Evolutionary conservation across 2,113 vertebrate species (phyloP), one percentile per base, ranked within the genome.

Genomic region (Ginglymostoma cirratum): DNA sequence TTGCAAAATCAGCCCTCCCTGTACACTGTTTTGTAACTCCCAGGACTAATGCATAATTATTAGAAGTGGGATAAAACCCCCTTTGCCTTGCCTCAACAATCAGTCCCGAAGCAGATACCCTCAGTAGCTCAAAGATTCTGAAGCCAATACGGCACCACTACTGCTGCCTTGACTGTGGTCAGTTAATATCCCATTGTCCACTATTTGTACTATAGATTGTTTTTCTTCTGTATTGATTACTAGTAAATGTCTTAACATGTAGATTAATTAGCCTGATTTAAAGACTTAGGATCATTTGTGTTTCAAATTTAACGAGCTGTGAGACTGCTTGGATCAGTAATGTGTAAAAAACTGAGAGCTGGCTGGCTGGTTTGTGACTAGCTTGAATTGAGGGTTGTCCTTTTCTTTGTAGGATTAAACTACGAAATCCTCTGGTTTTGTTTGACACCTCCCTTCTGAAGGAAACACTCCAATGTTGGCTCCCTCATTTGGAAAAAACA

Each of bases 341-440:
- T 69, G 12, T 34, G 21, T 95, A 14, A 52, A 14, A 52, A 72
- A 23, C 67, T 45, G 27, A 42, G 42, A 95, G 67, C 12, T 17
- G 14, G 94, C 67, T 8, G 65, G 34, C 55, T 38, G 27, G 14
- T 90, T 19, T 83, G 15, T 34, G 30, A 93, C 34, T 23, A 93
- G 34, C 38, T 67, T 93, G 34, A 89, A 10, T 34, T 65, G 48
- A 61, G 0, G 52, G 7, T 55, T 38, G 5, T n/a, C 69, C 27
- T 70, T 52, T 45, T 92, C 48, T 19, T 24, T 48, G 4, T 97
- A 99, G 99, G 96, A 97, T 96, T 78, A 98, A 98, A 97, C 98
- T 99, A 21, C 98, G 99, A 96, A 98, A 99, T 96, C 98, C 99
- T 45, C 96, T 98, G 96, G 97, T 99, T 96, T 97, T 99, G 55